Evolutionary conservation across 2,113 vertebrate species (phyloP).

Genomic region (Megaceryle torquata): DNA sequence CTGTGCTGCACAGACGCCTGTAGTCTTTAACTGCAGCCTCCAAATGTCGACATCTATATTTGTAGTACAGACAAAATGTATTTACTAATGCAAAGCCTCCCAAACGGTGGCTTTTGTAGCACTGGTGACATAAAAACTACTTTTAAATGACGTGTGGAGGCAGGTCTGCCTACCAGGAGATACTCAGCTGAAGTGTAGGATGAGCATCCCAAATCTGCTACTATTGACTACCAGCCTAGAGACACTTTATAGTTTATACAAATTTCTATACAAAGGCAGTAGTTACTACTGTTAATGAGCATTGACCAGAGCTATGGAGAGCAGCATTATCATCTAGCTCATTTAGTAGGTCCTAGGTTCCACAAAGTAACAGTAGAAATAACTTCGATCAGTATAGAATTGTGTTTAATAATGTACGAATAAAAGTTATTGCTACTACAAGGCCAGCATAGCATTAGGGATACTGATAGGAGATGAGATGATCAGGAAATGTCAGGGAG

Average conservation of each 20-base stretch:
- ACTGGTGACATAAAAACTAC: neutral
- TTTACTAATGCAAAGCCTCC: neutral
- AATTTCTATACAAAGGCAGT: neutral
- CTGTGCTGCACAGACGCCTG: neutral
- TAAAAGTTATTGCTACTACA: neutral
- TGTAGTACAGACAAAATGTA: neutral
- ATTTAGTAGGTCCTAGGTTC: neutral
- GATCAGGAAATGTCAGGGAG: neutral
- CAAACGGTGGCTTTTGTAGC: neutral
- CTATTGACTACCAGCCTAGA: neutral
- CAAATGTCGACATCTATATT: neutral
- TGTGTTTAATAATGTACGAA: neutral
- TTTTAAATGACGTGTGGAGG: neutral
- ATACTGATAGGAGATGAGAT: neutral
- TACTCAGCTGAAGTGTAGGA: neutral
- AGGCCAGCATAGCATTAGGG: neutral
- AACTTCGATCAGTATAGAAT: neutral
- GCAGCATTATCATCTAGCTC: neutral
- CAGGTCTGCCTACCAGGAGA: neutral
- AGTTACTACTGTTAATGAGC: neutral
- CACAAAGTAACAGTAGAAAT: neutral
- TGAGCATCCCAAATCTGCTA: neutral
- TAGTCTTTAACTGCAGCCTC: neutral
- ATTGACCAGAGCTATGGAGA: neutral
- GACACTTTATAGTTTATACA: neutral